These are phyloP conservation scores for Trichosurus vulpecula DNA, from an alignment of 2,797 vertebrate species.

Conservation along the genomic window DNA sequence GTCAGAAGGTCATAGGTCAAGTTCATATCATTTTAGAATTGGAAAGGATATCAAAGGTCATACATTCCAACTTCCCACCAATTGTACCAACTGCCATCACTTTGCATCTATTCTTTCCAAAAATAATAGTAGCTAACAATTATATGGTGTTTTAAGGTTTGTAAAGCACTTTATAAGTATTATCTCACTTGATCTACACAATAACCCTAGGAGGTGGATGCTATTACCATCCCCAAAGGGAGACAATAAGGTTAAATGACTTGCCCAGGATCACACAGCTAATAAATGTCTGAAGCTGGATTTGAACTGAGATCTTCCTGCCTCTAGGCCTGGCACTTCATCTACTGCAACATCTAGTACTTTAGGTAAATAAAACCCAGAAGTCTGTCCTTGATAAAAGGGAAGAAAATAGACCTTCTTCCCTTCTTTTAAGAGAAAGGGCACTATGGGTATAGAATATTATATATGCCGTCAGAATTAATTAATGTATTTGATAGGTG, in stretches of 20 bases:
- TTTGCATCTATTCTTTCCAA: background rate
- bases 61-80: background rate
- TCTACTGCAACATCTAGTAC: background rate
- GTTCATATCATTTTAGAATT: background rate
- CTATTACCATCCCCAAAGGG: background rate
- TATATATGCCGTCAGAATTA: background rate
- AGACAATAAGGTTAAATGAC: background rate
- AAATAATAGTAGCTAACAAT: background rate
- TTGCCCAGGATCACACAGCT: background rate
- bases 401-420: background rate
- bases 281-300: background rate
- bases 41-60: background rate
- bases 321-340: background rate
- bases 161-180: no score
- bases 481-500: background rate
- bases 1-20: background rate
- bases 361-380: background rate
- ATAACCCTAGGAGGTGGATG: background rate
- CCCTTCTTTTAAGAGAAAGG: background rate
- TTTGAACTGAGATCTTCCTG: background rate
- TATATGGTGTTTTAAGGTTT: no score
- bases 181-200: background rate
- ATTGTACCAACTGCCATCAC: background rate
- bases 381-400: background rate
- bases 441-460: background rate